Percentiles rank a stretch among this genome's conserved stretches.
Conservation (phyloP, 2,888 invertebrate genomes). For the Paralinhomoeus sp. region DNA sequence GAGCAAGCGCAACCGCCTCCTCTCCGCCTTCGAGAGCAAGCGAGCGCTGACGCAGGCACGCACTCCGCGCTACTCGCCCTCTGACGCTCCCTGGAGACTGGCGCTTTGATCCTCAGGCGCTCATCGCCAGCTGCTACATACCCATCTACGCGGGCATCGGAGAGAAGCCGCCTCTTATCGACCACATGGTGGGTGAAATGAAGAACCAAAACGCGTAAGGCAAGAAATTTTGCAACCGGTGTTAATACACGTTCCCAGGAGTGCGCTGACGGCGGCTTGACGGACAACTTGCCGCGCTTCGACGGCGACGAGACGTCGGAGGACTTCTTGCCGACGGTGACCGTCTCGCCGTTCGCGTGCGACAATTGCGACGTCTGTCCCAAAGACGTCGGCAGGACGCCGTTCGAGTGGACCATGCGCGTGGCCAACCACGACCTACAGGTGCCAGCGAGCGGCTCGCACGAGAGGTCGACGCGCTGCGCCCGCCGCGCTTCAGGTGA, state of each 20-base stretch:
- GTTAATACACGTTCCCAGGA: constrained; percentile 24
- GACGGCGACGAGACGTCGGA: too few species aligned
- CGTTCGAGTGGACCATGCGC: neutral
- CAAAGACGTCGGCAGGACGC: neutral
- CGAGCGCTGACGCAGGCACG: constrained; percentile 14
- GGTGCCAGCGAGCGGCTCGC: neutral
- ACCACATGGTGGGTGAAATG: constrained; percentile 26
- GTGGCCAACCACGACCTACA: neutral
- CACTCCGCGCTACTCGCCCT: too few species aligned
- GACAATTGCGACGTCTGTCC: constrained; percentile 30
- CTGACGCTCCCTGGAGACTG: too few species aligned
- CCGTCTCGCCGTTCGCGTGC: constrained; percentile 82
- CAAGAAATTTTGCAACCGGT: too few species aligned
- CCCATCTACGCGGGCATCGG: constrained; percentile 59
- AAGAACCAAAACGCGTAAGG: neutral
- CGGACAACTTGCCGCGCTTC: constrained; percentile 69
- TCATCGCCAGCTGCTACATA: constrained; percentile 51
- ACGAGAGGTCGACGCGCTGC: neutral
- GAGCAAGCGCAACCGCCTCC: neutral
- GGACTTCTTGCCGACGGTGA: constrained; percentile 70
- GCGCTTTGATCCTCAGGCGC: too few species aligned
- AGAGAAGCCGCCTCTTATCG: constrained; percentile 47
- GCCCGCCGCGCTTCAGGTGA: constrained; percentile 16
- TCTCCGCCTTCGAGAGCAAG: neutral
- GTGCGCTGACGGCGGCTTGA: constrained; percentile 86